A percentile compares a stretch with the other conserved stretches of the same genome.
phyloP scores from a whole-genome alignment of 2,797 vertebrate genomes.

The Macropodus opercularis region DNA sequence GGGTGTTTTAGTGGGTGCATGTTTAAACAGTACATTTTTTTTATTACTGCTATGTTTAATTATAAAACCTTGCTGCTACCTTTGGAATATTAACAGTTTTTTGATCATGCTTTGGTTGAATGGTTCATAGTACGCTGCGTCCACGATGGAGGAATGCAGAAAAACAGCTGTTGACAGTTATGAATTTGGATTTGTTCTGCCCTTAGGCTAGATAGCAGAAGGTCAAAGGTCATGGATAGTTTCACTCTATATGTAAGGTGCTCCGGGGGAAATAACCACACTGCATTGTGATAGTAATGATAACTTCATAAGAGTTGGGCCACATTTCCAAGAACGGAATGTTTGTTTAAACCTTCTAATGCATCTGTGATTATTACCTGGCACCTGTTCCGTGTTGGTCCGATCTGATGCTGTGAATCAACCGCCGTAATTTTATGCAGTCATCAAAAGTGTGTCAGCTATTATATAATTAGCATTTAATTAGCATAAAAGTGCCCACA shows the following conservation, averaged over 20 bases:
- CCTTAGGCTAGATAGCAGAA: not conserved
- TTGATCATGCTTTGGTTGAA: constrained; percentile 18
- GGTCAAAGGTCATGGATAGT: constrained; percentile 7
- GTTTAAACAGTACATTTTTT: constrained; percentile 12
- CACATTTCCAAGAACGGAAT: not conserved
- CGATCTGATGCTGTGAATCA: not conserved
- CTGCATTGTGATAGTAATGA: not conserved
- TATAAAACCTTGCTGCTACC: constrained; percentile 5
- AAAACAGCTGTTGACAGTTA: constrained; percentile 5
- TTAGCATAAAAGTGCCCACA: constrained; percentile 78
- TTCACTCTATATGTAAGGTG: not conserved
- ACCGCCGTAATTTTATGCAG: constrained; percentile 27
- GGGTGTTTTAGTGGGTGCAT: constrained; percentile 7
- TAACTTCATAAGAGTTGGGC: not conserved
- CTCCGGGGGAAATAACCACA: not conserved
- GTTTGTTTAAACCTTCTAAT: not conserved
- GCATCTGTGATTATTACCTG: not conserved
- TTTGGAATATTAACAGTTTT: not conserved
- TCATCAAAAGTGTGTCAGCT: constrained; percentile 76
- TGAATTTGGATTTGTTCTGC: constrained; percentile 8
- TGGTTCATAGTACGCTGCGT: constrained; percentile 11
- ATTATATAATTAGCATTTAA: constrained; percentile 80
- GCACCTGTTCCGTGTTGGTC: not conserved
- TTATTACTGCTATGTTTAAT: constrained; percentile 24
- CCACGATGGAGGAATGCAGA: not conserved